A percentile compares a stretch with the other conserved stretches of the same genome.
phyloP scores from a whole-genome alignment of 1,140 invertebrate genomes.

The Hycleus cichorii region DNA sequence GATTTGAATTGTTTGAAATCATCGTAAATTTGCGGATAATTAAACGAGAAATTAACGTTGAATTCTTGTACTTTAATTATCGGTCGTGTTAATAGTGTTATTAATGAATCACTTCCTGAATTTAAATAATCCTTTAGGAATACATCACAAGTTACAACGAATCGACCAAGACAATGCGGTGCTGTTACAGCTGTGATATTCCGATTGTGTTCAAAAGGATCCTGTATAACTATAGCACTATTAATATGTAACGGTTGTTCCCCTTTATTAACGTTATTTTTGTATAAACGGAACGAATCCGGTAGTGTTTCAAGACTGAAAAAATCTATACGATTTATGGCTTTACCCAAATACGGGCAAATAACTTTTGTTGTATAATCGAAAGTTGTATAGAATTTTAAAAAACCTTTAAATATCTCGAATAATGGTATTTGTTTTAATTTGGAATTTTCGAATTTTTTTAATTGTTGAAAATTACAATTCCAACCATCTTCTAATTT shows the following conservation, averaged over 20 bases:
- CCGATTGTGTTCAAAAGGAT: conserved; percentile 53
- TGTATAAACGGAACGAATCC: background rate
- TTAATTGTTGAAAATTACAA: conserved; percentile 40
- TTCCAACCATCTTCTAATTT: conserved; percentile 44
- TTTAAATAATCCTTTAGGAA: conserved; percentile 21
- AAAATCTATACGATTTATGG: conserved; percentile 43
- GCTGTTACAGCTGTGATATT: conserved; percentile 44
- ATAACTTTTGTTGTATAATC: conserved; percentile 46
- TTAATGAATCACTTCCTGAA: conserved; percentile 1
- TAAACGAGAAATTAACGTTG: background rate
- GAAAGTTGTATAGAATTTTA: conserved; percentile 50
- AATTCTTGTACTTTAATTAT: background rate
- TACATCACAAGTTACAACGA: conserved; percentile 20
- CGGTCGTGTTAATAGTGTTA: background rate
- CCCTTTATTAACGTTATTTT: too few relatives aligned
- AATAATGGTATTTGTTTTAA: conserved; percentile 24
- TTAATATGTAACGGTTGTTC: conserved; percentile 23
- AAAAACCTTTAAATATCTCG: conserved; percentile 51
- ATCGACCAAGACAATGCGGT: conserved; percentile 27
- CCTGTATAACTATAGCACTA: conserved; percentile 44
- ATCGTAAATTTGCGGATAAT: background rate
- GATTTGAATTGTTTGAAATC: conserved; percentile 12
- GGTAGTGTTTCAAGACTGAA: conserved; percentile 37
- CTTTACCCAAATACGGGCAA: conserved; percentile 46
- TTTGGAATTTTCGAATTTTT: conserved; percentile 13